These are phyloP conservation scores for Drosophila erecta DNA, from an alignment of 1,140 invertebrate species.

Conservation along the genomic window DNA sequence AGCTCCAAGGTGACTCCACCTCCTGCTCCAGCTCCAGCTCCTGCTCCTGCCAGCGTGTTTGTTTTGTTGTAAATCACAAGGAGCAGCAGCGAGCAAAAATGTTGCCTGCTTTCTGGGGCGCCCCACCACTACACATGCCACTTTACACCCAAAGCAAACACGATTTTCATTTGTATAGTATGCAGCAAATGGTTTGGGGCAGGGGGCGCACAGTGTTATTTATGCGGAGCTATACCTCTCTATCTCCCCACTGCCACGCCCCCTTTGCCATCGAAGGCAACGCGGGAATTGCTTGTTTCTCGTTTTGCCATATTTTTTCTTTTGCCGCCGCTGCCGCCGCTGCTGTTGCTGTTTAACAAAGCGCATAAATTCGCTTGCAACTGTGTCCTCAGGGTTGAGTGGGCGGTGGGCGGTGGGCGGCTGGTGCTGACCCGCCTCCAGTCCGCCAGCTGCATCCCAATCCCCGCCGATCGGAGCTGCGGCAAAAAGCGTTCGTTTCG, in stretches of 20 bases:
- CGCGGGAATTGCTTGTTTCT: constrained; percentile 70
- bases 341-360: constrained; percentile 81
- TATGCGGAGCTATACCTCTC: constrained; percentile 70
- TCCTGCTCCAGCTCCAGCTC: no score
- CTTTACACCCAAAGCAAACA: constrained; percentile 79
- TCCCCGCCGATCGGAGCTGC: constrained; percentile 12
- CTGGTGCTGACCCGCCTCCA: constrained; percentile 16
- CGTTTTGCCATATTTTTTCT: constrained; percentile 65
- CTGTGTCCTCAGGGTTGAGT: constrained; percentile 64
- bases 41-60: constrained; percentile 65
- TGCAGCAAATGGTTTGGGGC: constrained; percentile 10
- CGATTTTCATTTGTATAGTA: constrained; percentile 81
- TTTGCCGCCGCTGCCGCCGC: constrained; percentile 57
- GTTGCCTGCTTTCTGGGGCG: constrained; percentile 46
- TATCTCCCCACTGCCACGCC: constrained; percentile 34
- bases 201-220: constrained; percentile 51
- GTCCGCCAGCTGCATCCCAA: constrained; percentile 37
- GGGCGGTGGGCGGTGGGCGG: constrained; percentile 2
- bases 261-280: constrained; percentile 42
- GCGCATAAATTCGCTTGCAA: constrained; percentile 83
- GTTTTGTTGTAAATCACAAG: constrained; percentile 83
- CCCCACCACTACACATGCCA: constrained; percentile 71
- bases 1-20: constrained; percentile 47
- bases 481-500: constrained; percentile 70
- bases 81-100: constrained; percentile 70